Evolutionary conservation across 53 echinoderm and acorn worm species (phyloP), one percentile per base, ranked within the genome.

Genomic region (Echinarachnius parma): DNA sequence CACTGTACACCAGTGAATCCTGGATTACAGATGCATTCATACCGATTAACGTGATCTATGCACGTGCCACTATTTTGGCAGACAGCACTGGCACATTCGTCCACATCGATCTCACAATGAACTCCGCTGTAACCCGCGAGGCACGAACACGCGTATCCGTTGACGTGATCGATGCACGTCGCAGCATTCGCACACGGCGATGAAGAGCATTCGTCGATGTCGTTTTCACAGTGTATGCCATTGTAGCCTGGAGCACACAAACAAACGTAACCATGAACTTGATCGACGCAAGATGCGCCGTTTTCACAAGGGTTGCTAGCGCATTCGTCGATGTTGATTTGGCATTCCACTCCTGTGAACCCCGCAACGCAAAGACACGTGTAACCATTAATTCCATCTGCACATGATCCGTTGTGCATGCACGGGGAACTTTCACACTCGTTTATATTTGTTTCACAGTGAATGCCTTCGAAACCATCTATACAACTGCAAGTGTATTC

Each of bases 21-120:
- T 2, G 57, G 64, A 8, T 64, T 33, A 59, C 87, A 87, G 21
- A 56, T 42, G 61, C 88, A 83, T 16, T 31, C 44, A 16, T 77
- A 75, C 7, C 59, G 37, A 52, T 60, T 66, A 16, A 53, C 60
- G 14, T 36, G 52, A 53, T 79, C 79, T 5, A 64, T 34, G 54
- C 88, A 88, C n/a, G 80, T 79, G n/a, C 65, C 88, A 53, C 61
- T 61, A 52, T 88, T 53, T 64, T 48, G 59, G 28, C 88, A 88
- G 35, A 78, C 72, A 33, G 48, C 46, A 28, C 64, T 75, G 5
- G 27, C 45, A 34, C 88, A 88, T 21, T 71, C 66, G 30, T 82
- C 31, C n/a, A 83, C 69, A 28, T 66, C 66, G 2, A 62, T 31
- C 31, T 80, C 69, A 50, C 88, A 88, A 2, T 78, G 34, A 30